phyloP scores from a whole-genome alignment of 2,888 invertebrate species.

The Tupiocoris notatus region DNA sequence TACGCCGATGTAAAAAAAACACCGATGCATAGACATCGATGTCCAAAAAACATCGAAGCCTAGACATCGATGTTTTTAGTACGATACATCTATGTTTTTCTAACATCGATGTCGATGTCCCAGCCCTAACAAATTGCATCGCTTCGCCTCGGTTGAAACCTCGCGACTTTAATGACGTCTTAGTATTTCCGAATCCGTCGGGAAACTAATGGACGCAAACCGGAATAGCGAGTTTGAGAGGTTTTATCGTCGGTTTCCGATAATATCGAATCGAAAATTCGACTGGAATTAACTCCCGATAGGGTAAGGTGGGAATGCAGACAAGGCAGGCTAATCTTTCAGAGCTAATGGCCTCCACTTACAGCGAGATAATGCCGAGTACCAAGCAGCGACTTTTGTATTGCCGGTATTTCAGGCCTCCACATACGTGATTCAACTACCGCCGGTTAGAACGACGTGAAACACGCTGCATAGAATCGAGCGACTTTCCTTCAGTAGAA shows the following conservation, averaged over 20 bases:
- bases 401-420: neutral
- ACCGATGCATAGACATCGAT: too few species aligned
- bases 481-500: too few species aligned
- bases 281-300: neutral
- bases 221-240: neutral
- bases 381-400: neutral
- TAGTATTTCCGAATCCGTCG: neutral
- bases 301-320: too few species aligned
- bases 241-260: neutral
- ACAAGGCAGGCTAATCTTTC: neutral
- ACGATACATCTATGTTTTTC: too few species aligned
- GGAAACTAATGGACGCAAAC: neutral
- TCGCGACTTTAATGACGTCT: neutral
- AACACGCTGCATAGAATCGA: too few species aligned
- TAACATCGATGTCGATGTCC: too few species aligned
- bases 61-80: too few species aligned
- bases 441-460: too few species aligned
- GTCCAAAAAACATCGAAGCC: too few species aligned
- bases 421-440: neutral
- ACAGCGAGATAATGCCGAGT: neutral
- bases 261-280: neutral
- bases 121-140: too few species aligned
- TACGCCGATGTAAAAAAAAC: too few species aligned
- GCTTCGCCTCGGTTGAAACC: too few species aligned
- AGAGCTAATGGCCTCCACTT: neutral